A percentile compares a stretch with the other conserved stretches of the same genome.
Evolutionary conservation across 2,888 invertebrate genomes (phyloP).

Genomic region (Stenolophus ochropezus): DNA sequence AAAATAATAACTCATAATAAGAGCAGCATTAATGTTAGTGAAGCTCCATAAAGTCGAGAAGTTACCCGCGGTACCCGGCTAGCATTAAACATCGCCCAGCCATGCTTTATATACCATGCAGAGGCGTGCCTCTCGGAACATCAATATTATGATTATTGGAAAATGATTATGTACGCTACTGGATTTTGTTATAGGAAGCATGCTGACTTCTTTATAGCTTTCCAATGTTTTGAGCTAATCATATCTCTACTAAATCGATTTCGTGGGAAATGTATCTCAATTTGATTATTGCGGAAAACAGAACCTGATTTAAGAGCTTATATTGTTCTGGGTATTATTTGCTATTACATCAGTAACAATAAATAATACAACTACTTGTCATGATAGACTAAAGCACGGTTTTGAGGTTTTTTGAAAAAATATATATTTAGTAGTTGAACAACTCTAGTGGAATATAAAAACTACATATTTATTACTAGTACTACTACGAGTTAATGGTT

Average conservation of each 20-base stretch:
- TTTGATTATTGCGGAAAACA: neutral
- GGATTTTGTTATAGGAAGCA: constrained; percentile 30
- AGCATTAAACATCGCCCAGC: constrained; percentile 65
- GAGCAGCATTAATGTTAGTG: constrained; percentile 63
- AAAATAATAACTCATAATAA: constrained; percentile 66
- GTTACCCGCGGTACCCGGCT: constrained; percentile 63
- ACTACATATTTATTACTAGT: too few relatives aligned
- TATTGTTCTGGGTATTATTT: too few relatives aligned
- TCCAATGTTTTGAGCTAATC: constrained; percentile 44
- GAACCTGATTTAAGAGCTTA: neutral
- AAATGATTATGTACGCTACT: constrained; percentile 37
- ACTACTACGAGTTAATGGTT: too few relatives aligned
- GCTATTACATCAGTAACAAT: too few relatives aligned
- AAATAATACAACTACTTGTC: too few relatives aligned
- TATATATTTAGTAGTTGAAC: too few relatives aligned
- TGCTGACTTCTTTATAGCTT: constrained; percentile 49
- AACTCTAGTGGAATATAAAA: too few relatives aligned
- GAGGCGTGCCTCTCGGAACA: neutral
- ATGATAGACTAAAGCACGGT: too few relatives aligned
- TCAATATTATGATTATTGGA: constrained; percentile 30
- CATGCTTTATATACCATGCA: constrained; percentile 65
- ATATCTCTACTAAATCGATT: constrained; percentile 39
- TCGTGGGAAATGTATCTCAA: constrained; percentile 24
- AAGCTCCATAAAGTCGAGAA: constrained; percentile 64
- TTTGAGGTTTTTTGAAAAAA: too few relatives aligned